Evolutionary conservation across 2,797 vertebrate genomes (phyloP), one percentile per base, ranked within the genome.

Genomic region (Chiroxiphia lanceolata): DNA sequence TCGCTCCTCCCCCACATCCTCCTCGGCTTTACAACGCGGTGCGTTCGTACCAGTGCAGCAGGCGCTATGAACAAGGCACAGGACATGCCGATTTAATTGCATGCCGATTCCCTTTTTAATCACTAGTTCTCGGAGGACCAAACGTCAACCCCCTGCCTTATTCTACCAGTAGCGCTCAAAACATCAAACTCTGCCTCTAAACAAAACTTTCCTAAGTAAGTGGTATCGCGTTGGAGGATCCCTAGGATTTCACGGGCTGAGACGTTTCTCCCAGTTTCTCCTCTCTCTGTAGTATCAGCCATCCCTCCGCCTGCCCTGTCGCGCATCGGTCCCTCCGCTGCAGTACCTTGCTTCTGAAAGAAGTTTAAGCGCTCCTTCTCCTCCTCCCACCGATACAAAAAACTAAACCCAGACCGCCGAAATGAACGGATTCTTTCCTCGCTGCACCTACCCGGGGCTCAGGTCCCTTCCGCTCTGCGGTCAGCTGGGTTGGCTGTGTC

Each of bases 1-100:
- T 29, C 44, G 50, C 48, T 57, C 94, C 94, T 91, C 91, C 89
- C 89, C 83, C 93, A 86, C 85, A 87, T 75, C 88, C 91, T 93
- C 50, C 91, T 34, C 7, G 2, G 45, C 72, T 81, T 54, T 45
- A 15, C 60, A 78, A 7, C 53, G 13, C 34, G 13, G 45, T 25
- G 72, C 4, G 3, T 26, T 59, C 31, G 22, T 9, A 34, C 17
- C 56, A 54, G 29, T 0, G 65, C 83, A 40, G 54, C 2, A 40
- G 15, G 34, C 44, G n/a, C 68, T 33, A 3, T 1, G 31, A 61
- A 21, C 9, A 53, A n/a, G 15, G 54, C 44, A 36, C 47, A 9
- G 64, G 27, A 45, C 64, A 13, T 1, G n/a, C 36, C 29, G 11
- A 57, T 53, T 53, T 51, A 61, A 22, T 9, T 59, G 34, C 40